phyloP scores from a whole-genome alignment of 2,113 vertebrate genomes.

The Puntigrus tetrazona region DNA sequence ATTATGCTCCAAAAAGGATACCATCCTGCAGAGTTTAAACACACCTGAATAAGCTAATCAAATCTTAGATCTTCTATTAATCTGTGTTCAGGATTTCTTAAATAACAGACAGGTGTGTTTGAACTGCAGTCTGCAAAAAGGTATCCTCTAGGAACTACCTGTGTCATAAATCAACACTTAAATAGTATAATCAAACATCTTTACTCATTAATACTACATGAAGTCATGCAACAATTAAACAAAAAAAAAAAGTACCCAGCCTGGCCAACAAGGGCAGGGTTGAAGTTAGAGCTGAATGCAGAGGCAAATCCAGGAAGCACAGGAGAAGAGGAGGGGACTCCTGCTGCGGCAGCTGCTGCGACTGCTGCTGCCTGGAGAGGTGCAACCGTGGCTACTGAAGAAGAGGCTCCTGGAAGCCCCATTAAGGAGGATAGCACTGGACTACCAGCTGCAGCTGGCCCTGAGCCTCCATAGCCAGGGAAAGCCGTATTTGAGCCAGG shows the following conservation, averaged over 20 bases:
- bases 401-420: constrained; percentile 83
- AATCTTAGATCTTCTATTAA: not conserved
- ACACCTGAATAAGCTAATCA: not conserved
- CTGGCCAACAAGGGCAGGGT: constrained; percentile 86
- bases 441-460: constrained; percentile 80
- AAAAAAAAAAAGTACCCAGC: constrained; percentile 74
- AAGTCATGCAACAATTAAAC: not conserved
- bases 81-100: not conserved
- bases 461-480: constrained; percentile 87
- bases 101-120: not conserved
- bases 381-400: constrained; percentile 85
- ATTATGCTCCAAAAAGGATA: not conserved
- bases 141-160: not conserved
- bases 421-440: constrained; percentile 90
- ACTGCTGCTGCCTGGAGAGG: constrained; percentile 79
- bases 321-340: constrained; percentile 81
- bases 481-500: constrained; percentile 83
- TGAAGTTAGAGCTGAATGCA: constrained; percentile 95
- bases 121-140: not conserved
- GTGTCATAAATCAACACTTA: not conserved
- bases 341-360: constrained; percentile 75
- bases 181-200: not conserved
- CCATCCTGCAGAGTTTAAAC: not conserved
- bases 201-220: not conserved
- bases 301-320: constrained; percentile 94